A percentile compares a stretch with the other conserved stretches of the same genome.
These are phyloP conservation scores for Crypturellus tataupa DNA, from an alignment of 2,797 vertebrate genomes.

Conservation along the genomic window DNA sequence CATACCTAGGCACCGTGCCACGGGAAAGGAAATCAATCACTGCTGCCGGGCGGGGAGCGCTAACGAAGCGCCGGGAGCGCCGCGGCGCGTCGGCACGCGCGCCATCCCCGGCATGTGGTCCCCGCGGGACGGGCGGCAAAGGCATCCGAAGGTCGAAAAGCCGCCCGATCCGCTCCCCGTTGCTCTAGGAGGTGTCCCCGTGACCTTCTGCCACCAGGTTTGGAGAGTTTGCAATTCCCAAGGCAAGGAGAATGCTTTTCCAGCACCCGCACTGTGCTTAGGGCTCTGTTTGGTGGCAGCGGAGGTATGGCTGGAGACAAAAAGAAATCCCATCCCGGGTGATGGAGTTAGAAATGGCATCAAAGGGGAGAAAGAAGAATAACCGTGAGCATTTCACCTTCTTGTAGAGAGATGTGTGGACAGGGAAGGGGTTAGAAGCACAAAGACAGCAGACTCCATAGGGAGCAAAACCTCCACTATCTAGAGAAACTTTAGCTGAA, in stretches of 20 bases:
- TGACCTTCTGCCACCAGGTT: not conserved
- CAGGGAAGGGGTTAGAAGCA: not conserved
- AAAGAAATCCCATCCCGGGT: rapidly evolving
- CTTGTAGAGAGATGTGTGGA: not conserved
- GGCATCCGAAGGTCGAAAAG: slow-evolving; percentile 40
- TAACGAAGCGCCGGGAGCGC: not conserved
- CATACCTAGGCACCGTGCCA: slow-evolving; percentile 15
- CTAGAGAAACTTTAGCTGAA: not conserved
- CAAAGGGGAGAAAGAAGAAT: not conserved
- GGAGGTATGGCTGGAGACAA: not conserved
- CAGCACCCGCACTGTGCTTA: not conserved
- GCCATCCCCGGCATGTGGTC: not conserved
- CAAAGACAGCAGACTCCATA: not conserved
- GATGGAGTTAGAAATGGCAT: not conserved
- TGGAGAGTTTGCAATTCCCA: not conserved
- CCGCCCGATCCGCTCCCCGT: not conserved
- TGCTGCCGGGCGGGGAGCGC: not conserved
- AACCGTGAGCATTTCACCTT: not conserved
- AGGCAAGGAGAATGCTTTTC: not conserved
- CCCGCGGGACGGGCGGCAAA: not conserved
- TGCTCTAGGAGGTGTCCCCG: not conserved
- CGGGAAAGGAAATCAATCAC: not conserved
- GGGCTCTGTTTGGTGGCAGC: not conserved
- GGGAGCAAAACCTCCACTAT: not conserved
- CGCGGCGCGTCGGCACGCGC: not conserved